phyloP scores from a whole-genome alignment of 1,140 invertebrate genomes.

The Drosophila nebulosa region DNA sequence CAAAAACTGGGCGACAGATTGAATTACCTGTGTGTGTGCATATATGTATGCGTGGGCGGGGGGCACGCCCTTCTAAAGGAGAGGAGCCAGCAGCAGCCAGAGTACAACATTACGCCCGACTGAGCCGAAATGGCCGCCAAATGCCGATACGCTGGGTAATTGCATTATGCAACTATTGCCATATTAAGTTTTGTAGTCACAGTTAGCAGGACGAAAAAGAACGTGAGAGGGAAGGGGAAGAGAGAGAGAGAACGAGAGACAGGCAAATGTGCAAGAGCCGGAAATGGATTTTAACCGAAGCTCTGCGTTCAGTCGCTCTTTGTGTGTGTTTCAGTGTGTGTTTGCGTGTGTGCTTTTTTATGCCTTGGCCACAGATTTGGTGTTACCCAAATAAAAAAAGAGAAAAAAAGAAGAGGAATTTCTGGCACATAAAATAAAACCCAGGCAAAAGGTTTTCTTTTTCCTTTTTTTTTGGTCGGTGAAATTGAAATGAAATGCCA shows the following conservation, averaged over 20 bases:
- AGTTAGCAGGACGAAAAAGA: conserved; percentile 20
- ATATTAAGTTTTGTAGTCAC: conserved; percentile 72
- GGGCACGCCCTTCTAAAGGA: neutral
- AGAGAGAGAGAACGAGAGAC: neutral
- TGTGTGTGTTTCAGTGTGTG: conserved; percentile 1
- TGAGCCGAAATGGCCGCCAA: conserved; percentile 36
- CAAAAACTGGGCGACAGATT: conserved; percentile 71
- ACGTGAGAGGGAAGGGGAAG: neutral
- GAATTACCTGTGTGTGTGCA: conserved; percentile 55
- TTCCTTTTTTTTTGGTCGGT: conserved; percentile 4
- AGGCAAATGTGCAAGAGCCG: conserved; percentile 45
- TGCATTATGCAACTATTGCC: conserved; percentile 77
- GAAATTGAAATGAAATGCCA: conserved; percentile 43
- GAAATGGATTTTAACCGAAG: conserved; percentile 67
- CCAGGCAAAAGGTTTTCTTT: conserved; percentile 4
- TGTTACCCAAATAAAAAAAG: conserved; percentile 11
- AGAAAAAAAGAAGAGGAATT: conserved; percentile 17
- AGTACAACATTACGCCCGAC: conserved; percentile 36
- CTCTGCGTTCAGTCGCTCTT: conserved; percentile 5
- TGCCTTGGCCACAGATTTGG: conserved; percentile 59
- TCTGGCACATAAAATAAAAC: conserved; percentile 30
- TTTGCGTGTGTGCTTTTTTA: conserved; percentile 13
- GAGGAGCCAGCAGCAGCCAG: neutral
- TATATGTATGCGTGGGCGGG: neutral
- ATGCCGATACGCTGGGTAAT: conserved; percentile 71